Percentiles rank a stretch among this genome's conserved stretches.
Evolutionary conservation across 2,797 vertebrate species (phyloP).

Genomic region (Triplophysa yarkandensis): DNA sequence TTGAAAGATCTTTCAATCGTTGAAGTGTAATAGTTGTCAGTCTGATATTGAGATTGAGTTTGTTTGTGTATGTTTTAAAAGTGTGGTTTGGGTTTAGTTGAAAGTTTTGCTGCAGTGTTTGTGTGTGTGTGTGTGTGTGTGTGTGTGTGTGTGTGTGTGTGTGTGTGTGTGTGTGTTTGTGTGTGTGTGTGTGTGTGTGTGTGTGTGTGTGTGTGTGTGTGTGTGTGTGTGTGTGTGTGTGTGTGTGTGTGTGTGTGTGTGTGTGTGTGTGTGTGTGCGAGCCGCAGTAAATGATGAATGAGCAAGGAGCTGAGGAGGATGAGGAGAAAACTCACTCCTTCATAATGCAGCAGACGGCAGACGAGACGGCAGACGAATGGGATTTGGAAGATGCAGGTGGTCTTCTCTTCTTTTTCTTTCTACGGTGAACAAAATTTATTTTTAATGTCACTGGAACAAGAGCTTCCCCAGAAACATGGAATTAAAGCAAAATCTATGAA

Average conservation of each 20-base stretch:
- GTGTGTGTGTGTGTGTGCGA: background rate
- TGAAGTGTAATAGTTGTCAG: too few relatives aligned
- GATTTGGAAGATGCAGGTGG: conserved; percentile 56
- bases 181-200: background rate
- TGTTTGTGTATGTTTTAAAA: background rate
- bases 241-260: too few relatives aligned
- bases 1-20: too few relatives aligned
- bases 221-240: background rate
- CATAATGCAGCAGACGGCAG: conserved; percentile 56
- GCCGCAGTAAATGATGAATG: conserved; percentile 58
- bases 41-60: background rate
- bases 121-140: background rate
- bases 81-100: background rate
- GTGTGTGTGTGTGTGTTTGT: background rate
- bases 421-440: conserved; percentile 48
- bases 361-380: conserved; percentile 24
- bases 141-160: too few relatives aligned
- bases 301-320: conserved; percentile 38
- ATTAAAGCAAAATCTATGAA: conserved; percentile 32
- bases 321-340: conserved; percentile 43
- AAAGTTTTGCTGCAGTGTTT: conserved; percentile 21
- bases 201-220: background rate
- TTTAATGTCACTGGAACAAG: conserved; percentile 52
- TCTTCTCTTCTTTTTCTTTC: conserved; percentile 40
- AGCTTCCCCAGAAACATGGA: conserved; percentile 37